These are phyloP conservation scores for Diplodus puntazzo DNA, from an alignment of 2,797 vertebrate species.

Conservation along the genomic window DNA sequence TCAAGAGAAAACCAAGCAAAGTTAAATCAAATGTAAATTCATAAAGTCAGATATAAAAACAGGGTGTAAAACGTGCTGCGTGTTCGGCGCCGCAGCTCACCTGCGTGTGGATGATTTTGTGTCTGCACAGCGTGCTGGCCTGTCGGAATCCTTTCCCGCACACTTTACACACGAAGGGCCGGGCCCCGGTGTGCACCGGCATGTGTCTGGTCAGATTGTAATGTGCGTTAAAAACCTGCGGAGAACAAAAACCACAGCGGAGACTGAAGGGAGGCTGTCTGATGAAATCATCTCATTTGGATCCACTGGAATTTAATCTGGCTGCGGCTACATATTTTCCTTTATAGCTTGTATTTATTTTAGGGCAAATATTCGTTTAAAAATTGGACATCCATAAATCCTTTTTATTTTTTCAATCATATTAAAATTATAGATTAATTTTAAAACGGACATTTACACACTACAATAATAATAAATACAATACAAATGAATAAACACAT, in stretches of 20 bases:
- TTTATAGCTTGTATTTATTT: neutral
- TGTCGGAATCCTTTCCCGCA: constrained; percentile 98
- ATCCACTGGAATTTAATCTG: neutral
- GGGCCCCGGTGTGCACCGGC: constrained; percentile 97
- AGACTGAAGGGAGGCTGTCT: too few species aligned
- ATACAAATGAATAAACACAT: too few species aligned
- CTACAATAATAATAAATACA: neutral
- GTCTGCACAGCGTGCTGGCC: constrained; percentile 96
- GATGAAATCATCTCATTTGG: accelerated
- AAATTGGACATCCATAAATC: neutral
- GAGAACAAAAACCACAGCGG: neutral
- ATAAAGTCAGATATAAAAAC: accelerated
- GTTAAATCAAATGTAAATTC: accelerated
- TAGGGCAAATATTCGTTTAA: neutral
- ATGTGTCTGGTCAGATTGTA: constrained; percentile 98
- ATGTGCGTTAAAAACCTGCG: constrained; percentile 96
- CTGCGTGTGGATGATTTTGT: constrained; percentile 99
- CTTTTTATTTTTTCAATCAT: neutral
- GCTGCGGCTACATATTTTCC: accelerated
- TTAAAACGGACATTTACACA: neutral
- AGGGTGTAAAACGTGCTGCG: too few species aligned
- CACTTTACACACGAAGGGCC: constrained; percentile 98
- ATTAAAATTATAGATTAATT: neutral
- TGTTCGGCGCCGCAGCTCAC: constrained; percentile 69
- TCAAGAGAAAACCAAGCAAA: neutral